Percentiles rank a stretch among this genome's conserved stretches.
Evolutionary conservation across 2,113 vertebrate species (phyloP).

Genomic region (Lates calcarifer): DNA sequence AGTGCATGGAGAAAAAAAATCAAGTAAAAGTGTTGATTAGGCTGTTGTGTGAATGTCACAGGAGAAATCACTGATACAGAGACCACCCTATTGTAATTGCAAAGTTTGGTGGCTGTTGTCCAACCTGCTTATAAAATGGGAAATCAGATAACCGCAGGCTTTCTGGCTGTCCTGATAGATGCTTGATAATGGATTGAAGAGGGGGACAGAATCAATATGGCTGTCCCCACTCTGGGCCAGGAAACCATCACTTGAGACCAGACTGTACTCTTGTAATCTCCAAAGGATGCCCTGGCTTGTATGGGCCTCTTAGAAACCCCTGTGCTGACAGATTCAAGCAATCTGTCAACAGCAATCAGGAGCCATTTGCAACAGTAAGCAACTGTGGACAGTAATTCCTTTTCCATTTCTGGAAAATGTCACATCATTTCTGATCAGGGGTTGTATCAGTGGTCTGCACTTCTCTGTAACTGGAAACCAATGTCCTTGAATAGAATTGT

Average conservation of each 20-base stretch:
- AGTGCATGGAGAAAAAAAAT: neutral
- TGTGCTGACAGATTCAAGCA: neutral
- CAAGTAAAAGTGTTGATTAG: neutral
- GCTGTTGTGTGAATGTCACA: neutral
- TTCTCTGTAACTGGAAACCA: neutral
- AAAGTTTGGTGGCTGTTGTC: slow-evolving; percentile 60
- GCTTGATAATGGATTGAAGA: slow-evolving; percentile 70
- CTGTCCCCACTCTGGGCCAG: slow-evolving; percentile 58
- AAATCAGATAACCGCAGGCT: slow-evolving; percentile 70
- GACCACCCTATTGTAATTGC: slow-evolving; percentile 39
- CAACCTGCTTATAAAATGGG: slow-evolving; percentile 52
- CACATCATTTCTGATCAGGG: neutral
- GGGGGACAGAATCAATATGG: slow-evolving; percentile 67
- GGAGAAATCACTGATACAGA: slow-evolving; percentile 22
- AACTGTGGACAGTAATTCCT: neutral
- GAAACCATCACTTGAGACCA: slow-evolving; percentile 48
- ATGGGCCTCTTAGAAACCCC: slow-evolving; percentile 13
- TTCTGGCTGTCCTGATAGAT: slow-evolving; percentile 57
- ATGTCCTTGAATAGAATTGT: neutral
- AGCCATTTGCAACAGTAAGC: slow-evolving; percentile 18
- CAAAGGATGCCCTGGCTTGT: neutral
- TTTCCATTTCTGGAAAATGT: slow-evolving; percentile 32
- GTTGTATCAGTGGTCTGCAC: neutral
- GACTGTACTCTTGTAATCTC: slow-evolving; percentile 19
- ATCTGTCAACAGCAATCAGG: slow-evolving; percentile 24